Evolutionary conservation across 2,888 invertebrate genomes (phyloP).

Genomic region (Lypha dubia): DNA sequence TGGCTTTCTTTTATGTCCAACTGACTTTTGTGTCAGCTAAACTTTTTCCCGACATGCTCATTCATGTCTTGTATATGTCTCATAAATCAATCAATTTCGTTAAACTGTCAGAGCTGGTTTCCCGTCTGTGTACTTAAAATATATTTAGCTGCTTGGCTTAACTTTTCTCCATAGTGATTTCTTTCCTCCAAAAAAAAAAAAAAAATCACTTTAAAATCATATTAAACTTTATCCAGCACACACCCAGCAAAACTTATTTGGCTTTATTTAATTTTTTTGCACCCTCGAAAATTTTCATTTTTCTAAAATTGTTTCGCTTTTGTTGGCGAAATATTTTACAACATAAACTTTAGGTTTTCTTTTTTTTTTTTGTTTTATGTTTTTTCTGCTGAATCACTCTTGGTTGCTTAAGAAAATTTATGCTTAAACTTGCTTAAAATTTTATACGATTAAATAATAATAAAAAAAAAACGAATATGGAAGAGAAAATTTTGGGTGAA

Average conservation of each 20-base stretch:
- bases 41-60: not conserved
- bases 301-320: conserved; percentile 23
- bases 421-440: conserved; percentile 48
- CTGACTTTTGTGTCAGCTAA: not conserved
- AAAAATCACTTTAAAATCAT: not conserved
- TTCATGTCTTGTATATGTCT: not conserved
- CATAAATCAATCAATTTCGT: conserved; percentile 69
- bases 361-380: too few species aligned
- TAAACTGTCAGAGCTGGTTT: conserved; percentile 50
- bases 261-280: conserved; percentile 20
- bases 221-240: conserved; percentile 29
- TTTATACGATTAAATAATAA: not conserved
- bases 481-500: not conserved
- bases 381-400: conserved; percentile 54
- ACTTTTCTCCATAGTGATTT: not conserved
- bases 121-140: conserved; percentile 33
- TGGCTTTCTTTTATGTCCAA: not conserved
- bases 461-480: not conserved
- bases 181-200: too few species aligned
- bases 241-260: conserved; percentile 18
- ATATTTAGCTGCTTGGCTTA: conserved; percentile 20
- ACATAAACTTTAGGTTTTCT: conserved; percentile 33
- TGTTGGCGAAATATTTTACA: conserved; percentile 47
- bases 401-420: conserved; percentile 43
- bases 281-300: too few species aligned